Conservation (phyloP, 23 tunicate species). For the Styela plicata region DNA sequence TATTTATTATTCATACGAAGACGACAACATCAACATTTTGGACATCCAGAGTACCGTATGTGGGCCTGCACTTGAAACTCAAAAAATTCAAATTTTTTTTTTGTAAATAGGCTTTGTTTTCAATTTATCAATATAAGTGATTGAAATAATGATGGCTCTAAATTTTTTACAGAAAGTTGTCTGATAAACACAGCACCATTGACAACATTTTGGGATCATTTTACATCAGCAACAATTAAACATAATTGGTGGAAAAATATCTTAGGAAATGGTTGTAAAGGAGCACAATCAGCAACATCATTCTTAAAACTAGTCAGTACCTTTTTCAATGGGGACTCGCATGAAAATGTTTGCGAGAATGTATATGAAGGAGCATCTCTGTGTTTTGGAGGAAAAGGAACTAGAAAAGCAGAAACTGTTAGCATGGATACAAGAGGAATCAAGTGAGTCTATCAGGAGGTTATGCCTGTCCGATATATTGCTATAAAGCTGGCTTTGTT, state of each 20-base stretch:
- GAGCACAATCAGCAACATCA: neutral
- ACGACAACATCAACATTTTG: too few relatives aligned
- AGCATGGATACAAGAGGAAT: conserved; percentile 43
- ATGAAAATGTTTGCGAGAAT: conserved; percentile 32
- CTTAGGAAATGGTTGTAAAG: conserved; percentile 31
- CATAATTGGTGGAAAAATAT: conserved; percentile 29
- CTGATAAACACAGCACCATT: neutral
- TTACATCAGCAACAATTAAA: conserved; percentile 15
- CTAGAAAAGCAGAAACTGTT: conserved; percentile 43
- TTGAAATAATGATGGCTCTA: too few relatives aligned
- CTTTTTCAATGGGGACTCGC: neutral
- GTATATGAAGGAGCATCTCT: conserved; percentile 36
- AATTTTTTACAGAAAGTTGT: conserved; percentile 9
- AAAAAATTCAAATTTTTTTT: too few relatives aligned
- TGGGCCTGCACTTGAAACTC: too few relatives aligned
- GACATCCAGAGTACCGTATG: too few relatives aligned
- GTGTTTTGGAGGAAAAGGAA: conserved; percentile 50
- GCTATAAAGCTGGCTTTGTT: neutral
- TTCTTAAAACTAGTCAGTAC: neutral
- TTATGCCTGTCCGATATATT: too few relatives aligned
- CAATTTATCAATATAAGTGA: too few relatives aligned
- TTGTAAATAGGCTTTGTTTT: too few relatives aligned
- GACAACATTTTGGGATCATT: conserved; percentile 53
- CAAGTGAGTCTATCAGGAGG: conserved; percentile 32
- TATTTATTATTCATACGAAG: too few relatives aligned